A percentile compares a stretch with the other conserved stretches of the same genome.
Evolutionary conservation across 92 coral and sea anemone species (phyloP).

Genomic region (Phymanthus crucifer): DNA sequence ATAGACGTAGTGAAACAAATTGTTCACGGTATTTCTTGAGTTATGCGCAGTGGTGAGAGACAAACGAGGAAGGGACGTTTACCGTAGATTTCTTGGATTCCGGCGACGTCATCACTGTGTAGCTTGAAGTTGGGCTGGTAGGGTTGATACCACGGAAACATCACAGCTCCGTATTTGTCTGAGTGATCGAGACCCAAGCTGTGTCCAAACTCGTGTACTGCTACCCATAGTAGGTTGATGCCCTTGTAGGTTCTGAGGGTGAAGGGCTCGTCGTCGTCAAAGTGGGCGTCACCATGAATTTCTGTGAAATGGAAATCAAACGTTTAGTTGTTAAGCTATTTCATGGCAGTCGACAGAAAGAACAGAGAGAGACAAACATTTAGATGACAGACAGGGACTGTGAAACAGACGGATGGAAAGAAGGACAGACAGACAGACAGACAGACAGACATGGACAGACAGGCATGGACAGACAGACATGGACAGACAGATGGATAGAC

Average conservation of each 20-base stretch:
- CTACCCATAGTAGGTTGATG: constrained; percentile 80
- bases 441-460: background rate
- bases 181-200: constrained; percentile 94
- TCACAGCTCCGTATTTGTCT: constrained; percentile 54
- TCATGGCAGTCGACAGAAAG: background rate
- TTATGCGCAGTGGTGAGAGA: background rate
- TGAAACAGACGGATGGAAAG: background rate
- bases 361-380: background rate
- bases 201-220: constrained; percentile 95
- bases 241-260: constrained; percentile 53
- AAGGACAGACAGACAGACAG: background rate
- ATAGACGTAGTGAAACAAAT: too few species aligned
- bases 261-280: constrained; percentile 86
- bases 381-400: background rate
- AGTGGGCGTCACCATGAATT: constrained; percentile 85
- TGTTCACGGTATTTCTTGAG: too few species aligned
- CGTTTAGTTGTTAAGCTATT: background rate
- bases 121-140: constrained; percentile 60
- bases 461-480: background rate
- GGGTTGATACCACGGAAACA: constrained; percentile 90
- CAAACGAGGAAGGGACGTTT: constrained; percentile 2
- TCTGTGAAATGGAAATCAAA: constrained; percentile 37
- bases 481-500: background rate
- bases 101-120: constrained; percentile 74
- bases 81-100: constrained; percentile 85